Percentiles rank a stretch among this genome's conserved stretches.
Conservation (phyloP, 2,113 vertebrate genomes). For the Naja naja region DNA sequence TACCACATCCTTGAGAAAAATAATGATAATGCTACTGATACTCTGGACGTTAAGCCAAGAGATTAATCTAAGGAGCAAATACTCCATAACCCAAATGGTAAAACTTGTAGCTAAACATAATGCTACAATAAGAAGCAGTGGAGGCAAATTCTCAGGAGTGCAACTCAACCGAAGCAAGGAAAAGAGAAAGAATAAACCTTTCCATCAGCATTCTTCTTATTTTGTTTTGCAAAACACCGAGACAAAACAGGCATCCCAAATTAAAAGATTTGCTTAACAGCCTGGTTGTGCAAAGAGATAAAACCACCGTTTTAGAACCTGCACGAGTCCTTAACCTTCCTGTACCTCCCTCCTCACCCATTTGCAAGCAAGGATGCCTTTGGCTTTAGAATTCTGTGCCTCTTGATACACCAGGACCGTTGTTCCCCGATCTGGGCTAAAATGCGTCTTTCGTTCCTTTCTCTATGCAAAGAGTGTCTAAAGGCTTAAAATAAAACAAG, state of each 20-base stretch:
- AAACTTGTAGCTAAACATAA: neutral
- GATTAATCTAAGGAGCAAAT: neutral
- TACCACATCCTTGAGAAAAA: neutral
- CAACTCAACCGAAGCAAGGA: slow-evolving; percentile 37
- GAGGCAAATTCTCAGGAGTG: neutral
- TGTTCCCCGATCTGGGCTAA: slow-evolving; percentile 42
- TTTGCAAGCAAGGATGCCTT: slow-evolving; percentile 45
- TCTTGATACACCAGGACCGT: slow-evolving; percentile 33
- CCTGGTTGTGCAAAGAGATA: slow-evolving; percentile 73
- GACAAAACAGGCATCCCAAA: slow-evolving; percentile 75
- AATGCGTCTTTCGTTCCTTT: slow-evolving; percentile 33
- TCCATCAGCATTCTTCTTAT: slow-evolving; percentile 54
- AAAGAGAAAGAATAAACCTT: slow-evolving; percentile 22
- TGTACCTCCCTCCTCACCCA: slow-evolving; percentile 5
- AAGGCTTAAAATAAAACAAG: slow-evolving; percentile 59
- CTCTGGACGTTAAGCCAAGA: neutral
- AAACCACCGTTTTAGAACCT: slow-evolving; percentile 60
- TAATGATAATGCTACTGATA: neutral
- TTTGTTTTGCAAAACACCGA: slow-evolving; percentile 66
- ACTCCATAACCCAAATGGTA: neutral
- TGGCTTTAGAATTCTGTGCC: slow-evolving; percentile 67
- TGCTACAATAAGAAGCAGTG: neutral
- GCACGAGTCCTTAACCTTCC: slow-evolving; percentile 66
- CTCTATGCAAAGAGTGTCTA: slow-evolving; percentile 29
- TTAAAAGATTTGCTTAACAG: slow-evolving; percentile 76